phyloP scores from a whole-genome alignment of 1,140 invertebrate genomes.

The Drosophila rhopaloa region DNA sequence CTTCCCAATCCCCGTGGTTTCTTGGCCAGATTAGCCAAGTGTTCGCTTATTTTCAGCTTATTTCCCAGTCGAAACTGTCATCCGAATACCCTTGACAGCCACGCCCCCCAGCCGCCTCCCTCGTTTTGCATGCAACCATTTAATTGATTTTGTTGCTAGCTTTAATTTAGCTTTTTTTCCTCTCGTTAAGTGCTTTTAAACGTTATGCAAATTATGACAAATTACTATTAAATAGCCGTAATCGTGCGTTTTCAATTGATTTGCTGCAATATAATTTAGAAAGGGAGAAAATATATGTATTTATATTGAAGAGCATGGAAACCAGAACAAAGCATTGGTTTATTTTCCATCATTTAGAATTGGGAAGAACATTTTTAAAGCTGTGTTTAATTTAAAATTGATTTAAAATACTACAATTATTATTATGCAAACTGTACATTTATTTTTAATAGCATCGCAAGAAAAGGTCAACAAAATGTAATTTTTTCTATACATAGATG shows the following conservation, averaged over 20 bases:
- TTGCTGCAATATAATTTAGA: slow-evolving; percentile 31
- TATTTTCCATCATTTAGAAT: not conserved
- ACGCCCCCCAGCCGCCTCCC: not conserved
- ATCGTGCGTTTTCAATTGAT: slow-evolving; percentile 68
- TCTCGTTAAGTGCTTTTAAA: slow-evolving; percentile 70
- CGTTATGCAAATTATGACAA: slow-evolving; percentile 80
- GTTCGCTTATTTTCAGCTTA: slow-evolving; percentile 12
- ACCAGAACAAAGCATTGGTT: not conserved
- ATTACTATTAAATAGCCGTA: slow-evolving; percentile 76
- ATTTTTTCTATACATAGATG: no score
- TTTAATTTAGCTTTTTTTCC: slow-evolving; percentile 25
- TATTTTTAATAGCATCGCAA: no score
- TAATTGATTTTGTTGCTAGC: slow-evolving; percentile 69
- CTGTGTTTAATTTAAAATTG: no score
- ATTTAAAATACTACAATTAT: no score
- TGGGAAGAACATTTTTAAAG: no score
- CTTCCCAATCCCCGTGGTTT: not conserved
- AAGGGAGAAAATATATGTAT: slow-evolving; percentile 1
- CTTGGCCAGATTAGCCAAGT: slow-evolving; percentile 29
- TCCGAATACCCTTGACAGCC: slow-evolving; percentile 50
- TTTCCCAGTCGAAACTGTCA: slow-evolving; percentile 29
- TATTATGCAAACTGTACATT: no score
- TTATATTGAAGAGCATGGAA: not conserved
- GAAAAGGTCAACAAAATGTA: no score
- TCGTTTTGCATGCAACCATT: slow-evolving; percentile 53